Base-by-base conservation (phyloP, 2,888 invertebrate species). In the Craniophora ligustri region DNA sequence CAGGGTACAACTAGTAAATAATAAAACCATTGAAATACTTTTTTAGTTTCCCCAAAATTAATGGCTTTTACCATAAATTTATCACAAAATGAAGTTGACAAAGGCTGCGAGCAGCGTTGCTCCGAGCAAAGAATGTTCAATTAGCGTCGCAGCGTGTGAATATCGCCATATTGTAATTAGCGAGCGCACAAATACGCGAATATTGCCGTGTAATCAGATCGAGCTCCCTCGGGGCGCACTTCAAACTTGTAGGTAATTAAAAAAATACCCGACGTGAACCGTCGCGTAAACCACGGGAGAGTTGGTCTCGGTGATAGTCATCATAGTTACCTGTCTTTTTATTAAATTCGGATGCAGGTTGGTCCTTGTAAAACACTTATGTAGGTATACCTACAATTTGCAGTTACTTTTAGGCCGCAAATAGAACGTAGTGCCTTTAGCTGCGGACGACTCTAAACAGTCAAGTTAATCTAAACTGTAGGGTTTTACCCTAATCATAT, bases 211-310 rank as follows among this genome's bases (percentile, higher is more conserved):
- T 58, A 36, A 60, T 66, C 42, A 59, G 44, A 39, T 42, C n/a
- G n/a, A n/a, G n/a, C n/a, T n/a, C 10, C 14, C 7, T 23, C 16
- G 19, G 28, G 11, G 11, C 2, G 44, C 42, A 53, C 53, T 66
- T 60, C 23, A 41, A 66, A 38, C 36, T 61, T 45, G 48, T 32
- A 48, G 34, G 42, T 53, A 50, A 62, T 67, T 60, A 62, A 62
- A 61, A 62, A 45, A 67, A 30, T 40, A 59, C 40, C 30, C 13
- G 31, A 21, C 39, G 34, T 14, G 32, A 44, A 19, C 7, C 21
- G 23, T 14, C 18, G 44, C 16, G 31, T 31, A 23, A 35, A 31
- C 58, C 23, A 15, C 6, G 0, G 14, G 35, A 36, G 46, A 18
- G 14, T 35, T 19, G 6, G 18, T n/a, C n/a, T n/a, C n/a, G n/a